phyloP scores from a whole-genome alignment of 2,113 vertebrate species.

The Ursus arctos region DNA sequence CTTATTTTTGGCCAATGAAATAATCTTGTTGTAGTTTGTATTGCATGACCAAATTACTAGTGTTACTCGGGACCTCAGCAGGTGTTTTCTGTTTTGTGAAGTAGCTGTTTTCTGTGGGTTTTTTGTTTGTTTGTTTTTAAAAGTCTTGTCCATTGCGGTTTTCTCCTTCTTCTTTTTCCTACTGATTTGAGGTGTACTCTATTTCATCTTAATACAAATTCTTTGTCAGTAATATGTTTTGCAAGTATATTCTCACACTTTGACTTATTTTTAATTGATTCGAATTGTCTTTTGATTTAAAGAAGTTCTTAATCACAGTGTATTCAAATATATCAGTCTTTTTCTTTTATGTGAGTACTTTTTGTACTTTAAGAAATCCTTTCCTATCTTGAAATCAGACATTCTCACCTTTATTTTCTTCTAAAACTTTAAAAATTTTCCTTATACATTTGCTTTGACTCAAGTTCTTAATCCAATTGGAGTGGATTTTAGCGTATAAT shows the following conservation, averaged over 20 bases:
- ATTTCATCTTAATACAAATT: background rate
- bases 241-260: background rate
- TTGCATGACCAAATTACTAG: background rate
- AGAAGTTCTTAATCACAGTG: slow-evolving; percentile 1
- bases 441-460: slow-evolving; percentile 55
- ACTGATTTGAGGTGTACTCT: background rate
- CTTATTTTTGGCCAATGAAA: background rate
- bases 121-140: background rate
- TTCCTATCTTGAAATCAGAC: background rate
- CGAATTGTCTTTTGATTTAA: slow-evolving; percentile 22
- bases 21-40: background rate
- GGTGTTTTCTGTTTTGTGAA: background rate
- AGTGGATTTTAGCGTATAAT: background rate
- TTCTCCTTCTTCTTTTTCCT: background rate
- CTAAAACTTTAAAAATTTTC: background rate
- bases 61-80: background rate
- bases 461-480: slow-evolving; percentile 47
- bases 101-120: background rate
- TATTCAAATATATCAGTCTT: slow-evolving; percentile 8
- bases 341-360: background rate
- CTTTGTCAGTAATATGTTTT: slow-evolving; percentile 28
- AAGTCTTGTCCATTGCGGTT: background rate
- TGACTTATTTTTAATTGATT: slow-evolving; percentile 22
- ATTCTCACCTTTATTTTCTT: slow-evolving; percentile 40
- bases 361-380: slow-evolving; percentile 33